These are phyloP conservation scores for Ichneumoninae sp. DNA, from an alignment of 2,888 invertebrate species.

Conservation along the genomic window DNA sequence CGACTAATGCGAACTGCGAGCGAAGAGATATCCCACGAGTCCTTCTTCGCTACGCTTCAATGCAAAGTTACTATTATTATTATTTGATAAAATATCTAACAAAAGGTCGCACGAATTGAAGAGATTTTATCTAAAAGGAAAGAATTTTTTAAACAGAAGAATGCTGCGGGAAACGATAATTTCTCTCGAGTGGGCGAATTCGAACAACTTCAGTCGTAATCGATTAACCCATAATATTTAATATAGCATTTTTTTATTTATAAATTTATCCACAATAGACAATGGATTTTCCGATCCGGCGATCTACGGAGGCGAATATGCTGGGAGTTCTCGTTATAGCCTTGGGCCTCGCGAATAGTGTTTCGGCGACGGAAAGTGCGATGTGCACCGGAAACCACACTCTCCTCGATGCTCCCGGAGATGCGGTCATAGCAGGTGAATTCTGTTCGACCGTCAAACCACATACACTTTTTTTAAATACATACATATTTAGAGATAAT, in stretches of 20 bases:
- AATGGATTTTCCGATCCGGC: neutral
- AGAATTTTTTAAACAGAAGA: constrained; percentile 32
- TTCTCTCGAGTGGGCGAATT: neutral
- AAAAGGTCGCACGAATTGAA: neutral
- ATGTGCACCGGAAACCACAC: constrained; percentile 77
- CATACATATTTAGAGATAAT: neutral
- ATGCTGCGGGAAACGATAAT: constrained; percentile 27
- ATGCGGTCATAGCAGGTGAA: constrained; percentile 80
- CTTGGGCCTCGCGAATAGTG: constrained; percentile 62
- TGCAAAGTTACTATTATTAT: neutral
- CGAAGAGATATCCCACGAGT: neutral
- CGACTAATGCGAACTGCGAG: constrained; percentile 13
- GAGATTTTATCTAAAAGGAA: neutral
- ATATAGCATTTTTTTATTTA: neutral
- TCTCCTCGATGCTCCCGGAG: constrained; percentile 78
- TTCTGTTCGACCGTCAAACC: neutral
- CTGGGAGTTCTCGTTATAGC: constrained; percentile 44
- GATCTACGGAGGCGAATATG: constrained; percentile 29
- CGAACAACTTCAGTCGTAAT: constrained; percentile 9
- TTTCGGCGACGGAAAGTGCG: constrained; percentile 68
- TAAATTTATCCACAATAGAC: neutral
- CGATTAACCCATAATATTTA: neutral
- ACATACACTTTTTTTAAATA: neutral
- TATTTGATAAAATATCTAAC: neutral
- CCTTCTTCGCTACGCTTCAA: neutral